A percentile compares a stretch with the other conserved stretches of the same genome.
Evolutionary conservation across 1,140 invertebrate species (phyloP).

Genomic region (Augochlora pura): DNA sequence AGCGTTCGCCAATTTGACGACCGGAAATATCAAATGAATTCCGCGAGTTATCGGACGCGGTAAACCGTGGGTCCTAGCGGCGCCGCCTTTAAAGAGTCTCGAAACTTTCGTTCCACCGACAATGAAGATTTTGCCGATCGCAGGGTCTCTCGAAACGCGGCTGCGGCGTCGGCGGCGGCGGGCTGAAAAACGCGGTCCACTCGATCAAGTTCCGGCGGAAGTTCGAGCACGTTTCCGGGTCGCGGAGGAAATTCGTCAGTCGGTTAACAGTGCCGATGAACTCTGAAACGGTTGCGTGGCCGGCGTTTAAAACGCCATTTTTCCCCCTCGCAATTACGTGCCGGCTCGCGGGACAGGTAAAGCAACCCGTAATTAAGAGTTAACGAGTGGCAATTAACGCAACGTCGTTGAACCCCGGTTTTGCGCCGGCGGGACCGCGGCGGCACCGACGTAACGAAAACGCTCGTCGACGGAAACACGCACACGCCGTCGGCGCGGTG

Average conservation of each 20-base stretch:
- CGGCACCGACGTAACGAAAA: not conserved
- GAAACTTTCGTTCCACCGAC: too few relatives aligned
- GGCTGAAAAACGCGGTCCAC: not conserved
- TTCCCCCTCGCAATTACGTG: not conserved
- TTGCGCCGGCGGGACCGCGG: not conserved
- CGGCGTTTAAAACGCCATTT: conserved; percentile 7
- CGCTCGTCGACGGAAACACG: not conserved
- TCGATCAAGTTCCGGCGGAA: not conserved
- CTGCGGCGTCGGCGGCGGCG: too few relatives aligned
- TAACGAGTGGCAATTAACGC: conserved; percentile 17
- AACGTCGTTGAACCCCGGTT: not conserved
- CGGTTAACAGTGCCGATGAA: not conserved
- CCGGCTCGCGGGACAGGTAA: conserved; percentile 1
- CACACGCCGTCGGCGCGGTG: too few relatives aligned
- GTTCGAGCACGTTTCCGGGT: not conserved
- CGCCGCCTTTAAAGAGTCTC: too few relatives aligned
- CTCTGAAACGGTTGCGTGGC: not conserved
- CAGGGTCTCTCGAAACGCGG: too few relatives aligned
- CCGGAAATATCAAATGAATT: too few relatives aligned
- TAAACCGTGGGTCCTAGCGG: too few relatives aligned
- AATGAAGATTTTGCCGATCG: too few relatives aligned
- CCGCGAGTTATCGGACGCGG: too few relatives aligned
- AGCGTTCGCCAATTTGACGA: too few relatives aligned
- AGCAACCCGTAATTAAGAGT: not conserved
- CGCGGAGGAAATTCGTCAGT: not conserved